Conservation (phyloP, 37 sponge, comb jelly and placozoan genomes). For the Chondrilla cf. caribensis region DNA sequence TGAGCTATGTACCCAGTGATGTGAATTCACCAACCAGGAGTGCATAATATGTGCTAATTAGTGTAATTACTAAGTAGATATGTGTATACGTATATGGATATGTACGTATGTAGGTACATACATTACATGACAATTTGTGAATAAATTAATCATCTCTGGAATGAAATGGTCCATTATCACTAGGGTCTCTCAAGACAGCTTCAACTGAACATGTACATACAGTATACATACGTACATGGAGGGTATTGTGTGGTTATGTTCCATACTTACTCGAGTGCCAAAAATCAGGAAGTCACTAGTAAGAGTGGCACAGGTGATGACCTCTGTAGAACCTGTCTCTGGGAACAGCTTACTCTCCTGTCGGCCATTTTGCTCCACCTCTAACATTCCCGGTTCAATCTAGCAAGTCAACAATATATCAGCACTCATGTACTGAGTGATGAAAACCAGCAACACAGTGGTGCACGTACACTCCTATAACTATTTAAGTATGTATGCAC, state of each 20-base stretch:
- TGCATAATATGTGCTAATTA: no score
- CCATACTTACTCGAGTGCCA: slow-evolving; percentile 69
- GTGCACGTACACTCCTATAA: no score
- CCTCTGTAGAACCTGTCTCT: slow-evolving; percentile 62
- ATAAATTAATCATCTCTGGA: no score
- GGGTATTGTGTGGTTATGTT: no score
- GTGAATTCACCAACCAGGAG: no score
- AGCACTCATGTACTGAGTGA: no score
- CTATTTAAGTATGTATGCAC: no score
- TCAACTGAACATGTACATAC: slow-evolving; percentile 4
- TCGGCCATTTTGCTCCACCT: neutral
- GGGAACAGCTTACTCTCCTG: slow-evolving; percentile 82
- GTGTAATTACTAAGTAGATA: neutral
- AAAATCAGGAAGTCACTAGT: slow-evolving; percentile 89
- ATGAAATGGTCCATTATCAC: no score
- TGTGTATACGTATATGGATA: neutral
- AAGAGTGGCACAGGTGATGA: slow-evolving; percentile 69
- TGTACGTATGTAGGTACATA: no score
- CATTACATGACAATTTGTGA: neutral
- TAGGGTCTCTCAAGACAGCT: no score
- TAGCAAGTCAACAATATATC: neutral
- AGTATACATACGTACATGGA: neutral
- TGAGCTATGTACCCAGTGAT: no score
- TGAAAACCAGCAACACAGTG: no score
- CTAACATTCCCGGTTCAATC: slow-evolving; percentile 33